Evolutionary conservation across 2,797 vertebrate species (phyloP), one percentile per base, ranked within the genome.

Genomic region (Clarias platycephalus): DNA sequence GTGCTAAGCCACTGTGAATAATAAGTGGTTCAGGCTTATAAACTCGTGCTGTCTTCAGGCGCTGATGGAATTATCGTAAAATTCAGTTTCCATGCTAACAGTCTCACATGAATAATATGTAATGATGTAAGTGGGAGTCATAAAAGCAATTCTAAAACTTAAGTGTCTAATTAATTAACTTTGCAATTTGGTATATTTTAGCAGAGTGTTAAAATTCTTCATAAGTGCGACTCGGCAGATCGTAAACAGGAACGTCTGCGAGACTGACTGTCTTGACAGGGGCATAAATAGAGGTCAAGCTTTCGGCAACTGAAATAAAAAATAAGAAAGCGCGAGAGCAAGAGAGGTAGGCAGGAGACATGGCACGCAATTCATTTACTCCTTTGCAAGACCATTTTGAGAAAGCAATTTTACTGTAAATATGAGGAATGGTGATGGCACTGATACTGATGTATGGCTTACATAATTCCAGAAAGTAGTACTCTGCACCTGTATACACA

Each of bases 211-310:
- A 28, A 77, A 78, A 28, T 4, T 28, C 62, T 28, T 53, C 15
- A 44, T 49, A 66, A 22, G 28, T 66, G 15, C 0, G 0, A 20
- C 37, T 28, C 28, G 60, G 62, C 37, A 60, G 31, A 34, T 49
- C 20, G 62, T 66, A 66, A 64, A 66, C 62, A 53, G n/a, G 62
- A 49, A 40, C 16, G 8, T 66, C 18, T 22, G 60, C 9, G 31
- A 44, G 75, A 74, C 15, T 31, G 31, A 66, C 75, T 86, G 60
- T 72, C 37, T 74, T 80, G 81, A 83, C 81, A 83, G 49, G 81
- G 62, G 60, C 44, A 62, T 60, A 60, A 86, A 86, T 80, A 24
- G 60, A 67, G 67, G 68, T 80, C 58, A 24, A 20, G 16, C 55
- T 80, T 71, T 70, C 77, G 55, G 44, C 34, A 58, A 63, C 28